Percentiles rank a stretch among this genome's conserved stretches.
phyloP scores from a whole-genome alignment of 2,797 vertebrate species.

The Lutjanus argentimaculatus region DNA sequence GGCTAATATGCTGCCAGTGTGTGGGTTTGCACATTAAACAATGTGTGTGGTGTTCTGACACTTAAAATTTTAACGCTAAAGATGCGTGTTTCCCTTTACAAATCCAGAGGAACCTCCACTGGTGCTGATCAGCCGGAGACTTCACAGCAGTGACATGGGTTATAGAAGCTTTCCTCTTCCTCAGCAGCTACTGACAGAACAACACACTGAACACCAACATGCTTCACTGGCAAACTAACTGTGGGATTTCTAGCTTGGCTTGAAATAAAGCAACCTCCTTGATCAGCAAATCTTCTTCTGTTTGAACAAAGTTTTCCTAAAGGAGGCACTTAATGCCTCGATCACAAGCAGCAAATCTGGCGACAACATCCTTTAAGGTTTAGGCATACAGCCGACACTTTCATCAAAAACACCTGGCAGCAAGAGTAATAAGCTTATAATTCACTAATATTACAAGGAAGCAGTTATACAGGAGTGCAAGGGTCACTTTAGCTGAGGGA shows the following conservation, averaged over 20 bases:
- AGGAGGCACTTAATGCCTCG: conserved; percentile 12
- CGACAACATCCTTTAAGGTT: neutral
- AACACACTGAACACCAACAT: neutral
- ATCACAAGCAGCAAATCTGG: conserved; percentile 2
- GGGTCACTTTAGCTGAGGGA: conserved; percentile 13
- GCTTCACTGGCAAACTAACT: neutral
- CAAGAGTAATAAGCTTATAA: conserved; percentile 20
- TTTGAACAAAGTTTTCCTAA: conserved; percentile 38
- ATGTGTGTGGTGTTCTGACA: neutral
- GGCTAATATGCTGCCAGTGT: neutral
- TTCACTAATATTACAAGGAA: conserved; percentile 24
- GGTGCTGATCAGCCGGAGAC: neutral
- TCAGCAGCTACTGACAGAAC: neutral
- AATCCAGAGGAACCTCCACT: neutral
- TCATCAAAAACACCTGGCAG: conserved; percentile 22
- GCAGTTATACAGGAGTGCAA: neutral
- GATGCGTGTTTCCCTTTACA: neutral
- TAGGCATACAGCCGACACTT: neutral
- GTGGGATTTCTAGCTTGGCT: neutral
- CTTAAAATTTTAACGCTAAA: neutral
- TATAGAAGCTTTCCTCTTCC: neutral
- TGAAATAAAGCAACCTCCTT: neutral
- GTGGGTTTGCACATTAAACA: neutral
- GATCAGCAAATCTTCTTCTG: conserved; percentile 8
- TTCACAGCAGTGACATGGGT: neutral